Percentiles rank a stretch among this genome's conserved stretches.
Evolutionary conservation across 2,888 invertebrate genomes (phyloP).

Genomic region (Oscheius sp.): DNA sequence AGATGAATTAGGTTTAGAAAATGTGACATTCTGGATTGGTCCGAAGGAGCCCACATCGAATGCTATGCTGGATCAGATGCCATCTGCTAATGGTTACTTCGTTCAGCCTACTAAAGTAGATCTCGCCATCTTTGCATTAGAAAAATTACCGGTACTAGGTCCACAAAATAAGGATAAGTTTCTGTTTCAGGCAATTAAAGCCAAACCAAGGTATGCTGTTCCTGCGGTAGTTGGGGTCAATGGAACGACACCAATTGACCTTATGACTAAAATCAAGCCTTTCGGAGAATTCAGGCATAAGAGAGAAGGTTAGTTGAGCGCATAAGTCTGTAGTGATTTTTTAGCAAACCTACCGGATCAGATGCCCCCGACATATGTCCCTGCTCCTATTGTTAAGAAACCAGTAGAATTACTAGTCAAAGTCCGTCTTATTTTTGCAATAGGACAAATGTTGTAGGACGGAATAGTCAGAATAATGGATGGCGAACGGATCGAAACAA

Average conservation of each 20-base stretch:
- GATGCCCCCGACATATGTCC: conserved; percentile 33
- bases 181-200: conserved; percentile 48
- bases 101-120: conserved; percentile 66
- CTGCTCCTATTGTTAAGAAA: conserved; percentile 37
- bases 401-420: conserved; percentile 32
- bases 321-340: background rate
- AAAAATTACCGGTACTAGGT: conserved; percentile 47
- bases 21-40: conserved; percentile 73
- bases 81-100: conserved; percentile 70
- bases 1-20: conserved; percentile 59
- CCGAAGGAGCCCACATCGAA: conserved; percentile 61
- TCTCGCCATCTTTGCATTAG: conserved; percentile 60
- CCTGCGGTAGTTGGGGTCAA: conserved; percentile 40
- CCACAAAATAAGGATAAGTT: background rate
- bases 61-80: conserved; percentile 64
- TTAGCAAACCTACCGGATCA: conserved; percentile 29
- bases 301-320: background rate
- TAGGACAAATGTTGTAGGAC: conserved; percentile 30
- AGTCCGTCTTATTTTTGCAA: background rate
- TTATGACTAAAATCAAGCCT: conserved; percentile 21
- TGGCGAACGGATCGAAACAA: conserved; percentile 37
- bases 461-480: conserved; percentile 44
- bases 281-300: background rate
- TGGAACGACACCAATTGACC: conserved; percentile 44
- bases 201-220: conserved; percentile 44